Evolutionary conservation across 2,797 vertebrate species (phyloP).

Genomic region (Pipistrellus kuhlii): DNA sequence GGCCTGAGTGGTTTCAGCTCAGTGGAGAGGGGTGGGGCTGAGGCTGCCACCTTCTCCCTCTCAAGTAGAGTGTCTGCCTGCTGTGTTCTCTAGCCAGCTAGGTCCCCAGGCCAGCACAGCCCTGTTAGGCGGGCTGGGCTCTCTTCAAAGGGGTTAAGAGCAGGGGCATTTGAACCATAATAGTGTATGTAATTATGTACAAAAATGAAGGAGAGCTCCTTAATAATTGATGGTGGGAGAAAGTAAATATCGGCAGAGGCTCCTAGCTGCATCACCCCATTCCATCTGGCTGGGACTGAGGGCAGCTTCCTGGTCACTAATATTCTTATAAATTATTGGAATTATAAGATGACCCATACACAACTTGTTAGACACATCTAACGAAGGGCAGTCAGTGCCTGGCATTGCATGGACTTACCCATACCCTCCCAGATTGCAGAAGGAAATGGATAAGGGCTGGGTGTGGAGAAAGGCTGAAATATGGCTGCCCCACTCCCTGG

Average conservation of each 20-base stretch:
- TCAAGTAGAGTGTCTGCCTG: background rate
- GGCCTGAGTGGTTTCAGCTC: background rate
- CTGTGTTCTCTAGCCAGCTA: background rate
- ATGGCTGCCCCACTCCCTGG: background rate
- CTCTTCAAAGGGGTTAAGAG: constrained; percentile 86
- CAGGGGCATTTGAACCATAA: constrained; percentile 84
- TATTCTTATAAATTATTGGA: constrained; percentile 87
- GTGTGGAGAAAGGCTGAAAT: background rate
- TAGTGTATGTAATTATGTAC: constrained; percentile 84
- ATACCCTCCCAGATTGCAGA: constrained; percentile 42
- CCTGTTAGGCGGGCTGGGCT: constrained; percentile 69
- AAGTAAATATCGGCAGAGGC: constrained; percentile 84
- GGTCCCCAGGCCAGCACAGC: background rate
- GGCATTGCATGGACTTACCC: background rate
- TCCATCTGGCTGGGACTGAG: constrained; percentile 86
- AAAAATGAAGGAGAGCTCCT: constrained; percentile 77
- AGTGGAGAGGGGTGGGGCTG: background rate
- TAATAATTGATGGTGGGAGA: constrained; percentile 86
- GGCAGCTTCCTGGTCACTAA: constrained; percentile 82
- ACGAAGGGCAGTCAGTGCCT: constrained; percentile 76
- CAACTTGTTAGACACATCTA: constrained; percentile 86
- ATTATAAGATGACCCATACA: constrained; percentile 86
- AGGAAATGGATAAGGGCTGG: constrained; percentile 6
- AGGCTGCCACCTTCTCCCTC: background rate
- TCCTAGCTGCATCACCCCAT: constrained; percentile 84